These are phyloP conservation scores for Cheilosia variabilis DNA, from an alignment of 2,888 invertebrate genomes.

Conservation along the genomic window DNA sequence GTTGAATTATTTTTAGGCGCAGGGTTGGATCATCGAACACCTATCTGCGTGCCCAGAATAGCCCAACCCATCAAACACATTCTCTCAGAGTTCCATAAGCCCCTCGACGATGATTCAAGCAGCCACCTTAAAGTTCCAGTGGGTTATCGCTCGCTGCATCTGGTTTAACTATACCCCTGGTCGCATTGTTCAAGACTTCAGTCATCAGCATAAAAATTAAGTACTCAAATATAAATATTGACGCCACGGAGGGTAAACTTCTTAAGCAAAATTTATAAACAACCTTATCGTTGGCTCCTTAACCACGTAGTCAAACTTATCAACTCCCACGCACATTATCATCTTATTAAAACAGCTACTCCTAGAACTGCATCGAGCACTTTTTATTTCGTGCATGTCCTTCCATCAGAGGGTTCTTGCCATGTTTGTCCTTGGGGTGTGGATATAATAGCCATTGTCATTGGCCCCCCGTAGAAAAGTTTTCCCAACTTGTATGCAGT, in stretches of 20 bases:
- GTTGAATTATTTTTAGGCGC: too few species aligned
- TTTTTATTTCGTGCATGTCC: background rate
- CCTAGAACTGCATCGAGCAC: slow-evolving; percentile 6
- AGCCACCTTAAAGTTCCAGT: background rate
- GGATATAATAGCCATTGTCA: slow-evolving; percentile 28
- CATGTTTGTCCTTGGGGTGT: slow-evolving; percentile 15
- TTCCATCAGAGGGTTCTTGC: background rate
- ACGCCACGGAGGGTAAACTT: background rate
- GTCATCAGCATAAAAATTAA: slow-evolving; percentile 15
- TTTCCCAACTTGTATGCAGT: slow-evolving; percentile 24
- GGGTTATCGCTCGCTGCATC: too few species aligned
- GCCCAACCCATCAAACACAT: too few species aligned
- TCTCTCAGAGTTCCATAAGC: too few species aligned
- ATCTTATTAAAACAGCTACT: slow-evolving; percentile 14
- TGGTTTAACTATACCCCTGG: too few species aligned
- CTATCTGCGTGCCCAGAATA: too few species aligned
- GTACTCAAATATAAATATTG: background rate
- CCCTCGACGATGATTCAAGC: too few species aligned
- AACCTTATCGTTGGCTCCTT: background rate
- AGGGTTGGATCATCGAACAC: too few species aligned
- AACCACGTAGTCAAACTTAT: slow-evolving; percentile 15
- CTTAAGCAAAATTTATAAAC: slow-evolving; percentile 8
- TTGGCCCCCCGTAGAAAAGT: background rate
- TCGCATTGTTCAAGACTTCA: background rate
- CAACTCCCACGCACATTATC: slow-evolving; percentile 13